Evolutionary conservation across 2,888 invertebrate genomes (phyloP), one percentile per base, ranked within the genome.

Genomic region (Athrips mouffetella): DNA sequence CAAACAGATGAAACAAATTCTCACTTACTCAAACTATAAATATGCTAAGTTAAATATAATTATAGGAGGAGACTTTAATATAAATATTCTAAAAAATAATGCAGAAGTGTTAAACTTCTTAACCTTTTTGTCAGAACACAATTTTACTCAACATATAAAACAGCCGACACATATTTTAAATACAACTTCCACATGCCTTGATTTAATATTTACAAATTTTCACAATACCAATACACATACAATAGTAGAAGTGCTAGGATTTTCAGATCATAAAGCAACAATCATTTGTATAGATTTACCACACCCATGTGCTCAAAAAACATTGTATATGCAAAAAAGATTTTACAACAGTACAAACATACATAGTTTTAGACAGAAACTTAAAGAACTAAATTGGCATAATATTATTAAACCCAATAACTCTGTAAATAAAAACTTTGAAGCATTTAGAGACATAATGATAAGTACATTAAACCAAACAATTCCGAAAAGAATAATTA

Each of bases 401-500:
- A 20, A 40, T 10, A 46, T 50, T 16, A 11, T 47, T 3, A 35
- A 8, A 21, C 16, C 33, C 1, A 10, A 15, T 10, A 46, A 44
- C 20, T 27, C 31, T 27, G 29, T 47, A 11, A 45, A 51, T 21
- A 45, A 40, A 39, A 53, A 51, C 20, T 53, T 47, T 27, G 48
- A 30, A 6, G 11, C 11, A 30, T 30, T 30, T 11, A 5, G n/a
- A 3, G 30, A 30, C 30, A 25, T 25, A 25, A 7, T 25, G 6
- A n/a, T n/a, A n/a, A n/a, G n/a, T n/a, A n/a, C n/a, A n/a, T n/a
- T 30, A 30, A 30, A 30, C n/a, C 4, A 30, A 10, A 7, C 6
- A 3, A 11, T 51, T 7, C 49, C 47, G 11, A 49, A 45, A 33
- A 30, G 10, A 33, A 47, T n/a, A 18, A 41, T 42, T 15, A 54